Percentiles rank a stretch among this genome's conserved stretches.
These are phyloP conservation scores for Xestobium rufovillosum DNA, from an alignment of 2,888 invertebrate species.

Conservation along the genomic window DNA sequence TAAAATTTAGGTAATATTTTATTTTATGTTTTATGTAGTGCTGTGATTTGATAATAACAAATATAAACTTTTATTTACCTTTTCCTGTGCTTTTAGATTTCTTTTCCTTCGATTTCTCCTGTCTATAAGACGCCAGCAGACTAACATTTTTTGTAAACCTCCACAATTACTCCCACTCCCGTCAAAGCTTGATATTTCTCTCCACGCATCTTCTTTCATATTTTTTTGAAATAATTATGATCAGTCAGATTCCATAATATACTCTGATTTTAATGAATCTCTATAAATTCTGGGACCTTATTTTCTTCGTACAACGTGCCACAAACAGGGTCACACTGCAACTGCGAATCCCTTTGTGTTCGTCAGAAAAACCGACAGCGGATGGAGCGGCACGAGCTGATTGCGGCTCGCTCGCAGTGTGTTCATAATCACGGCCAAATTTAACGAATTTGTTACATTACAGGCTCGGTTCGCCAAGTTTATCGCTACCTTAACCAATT, in stretches of 20 bases:
- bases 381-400: background rate
- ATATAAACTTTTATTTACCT: constrained; percentile 1
- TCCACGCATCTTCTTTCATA: background rate
- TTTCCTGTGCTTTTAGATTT: background rate
- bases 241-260: background rate
- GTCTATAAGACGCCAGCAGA: background rate
- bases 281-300: background rate
- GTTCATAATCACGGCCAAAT: too few relatives aligned
- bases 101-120: background rate
- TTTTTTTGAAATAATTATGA: background rate
- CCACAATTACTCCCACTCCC: background rate
- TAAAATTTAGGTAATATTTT: background rate
- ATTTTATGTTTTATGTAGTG: background rate
- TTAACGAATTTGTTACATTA: too few relatives aligned
- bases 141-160: background rate
- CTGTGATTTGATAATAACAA: background rate
- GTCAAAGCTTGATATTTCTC: background rate
- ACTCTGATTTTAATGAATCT: background rate
- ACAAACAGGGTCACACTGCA: too few relatives aligned
- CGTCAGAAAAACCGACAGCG: constrained; percentile 2
- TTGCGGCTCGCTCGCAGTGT: too few relatives aligned
- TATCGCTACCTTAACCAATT: too few relatives aligned
- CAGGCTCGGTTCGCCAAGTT: too few relatives aligned
- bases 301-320: constrained; percentile 2
- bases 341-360: constrained; percentile 1